Conservation (phyloP, 2,113 vertebrate species). For the Corydoras sp. region DNA sequence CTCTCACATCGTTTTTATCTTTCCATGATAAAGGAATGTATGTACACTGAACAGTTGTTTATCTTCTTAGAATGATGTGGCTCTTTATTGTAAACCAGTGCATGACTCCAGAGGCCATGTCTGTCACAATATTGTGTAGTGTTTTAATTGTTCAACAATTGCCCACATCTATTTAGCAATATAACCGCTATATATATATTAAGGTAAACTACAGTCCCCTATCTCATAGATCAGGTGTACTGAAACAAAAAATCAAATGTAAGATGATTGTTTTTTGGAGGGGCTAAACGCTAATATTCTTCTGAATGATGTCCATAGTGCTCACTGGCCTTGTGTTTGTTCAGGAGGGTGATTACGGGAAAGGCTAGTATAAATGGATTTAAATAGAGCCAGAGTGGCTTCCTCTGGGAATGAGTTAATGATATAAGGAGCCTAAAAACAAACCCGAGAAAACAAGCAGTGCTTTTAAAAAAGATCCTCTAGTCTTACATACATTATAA, state of each 20-base stretch:
- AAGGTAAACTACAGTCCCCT: no score
- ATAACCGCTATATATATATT: no score
- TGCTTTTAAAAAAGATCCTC: slow-evolving; percentile 27
- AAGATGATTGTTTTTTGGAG: slow-evolving; percentile 12
- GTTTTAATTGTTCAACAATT: no score
- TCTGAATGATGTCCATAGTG: slow-evolving; percentile 25
- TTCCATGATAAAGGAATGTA: slow-evolving; percentile 6
- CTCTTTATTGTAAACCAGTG: no score
- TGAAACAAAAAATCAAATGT: background rate
- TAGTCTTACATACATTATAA: slow-evolving; percentile 14
- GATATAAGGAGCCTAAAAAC: slow-evolving; percentile 52
- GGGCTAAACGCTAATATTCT: slow-evolving; percentile 30
- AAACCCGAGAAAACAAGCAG: slow-evolving; percentile 45
- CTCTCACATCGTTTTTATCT: background rate
- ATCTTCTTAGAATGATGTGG: no score
- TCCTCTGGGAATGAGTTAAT: slow-evolving; percentile 62
- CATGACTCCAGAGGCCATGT: no score
- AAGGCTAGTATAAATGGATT: slow-evolving; percentile 57
- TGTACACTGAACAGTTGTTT: background rate
- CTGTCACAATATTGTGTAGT: no score
- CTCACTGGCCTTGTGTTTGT: slow-evolving; percentile 50
- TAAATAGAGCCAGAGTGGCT: slow-evolving; percentile 54
- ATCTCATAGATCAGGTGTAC: no score
- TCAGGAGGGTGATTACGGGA: slow-evolving; percentile 54
- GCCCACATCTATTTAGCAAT: no score